A percentile compares a stretch with the other conserved stretches of the same genome.
Evolutionary conservation across 2,888 invertebrate species (phyloP).

Genomic region (Aspidiotus destructor): DNA sequence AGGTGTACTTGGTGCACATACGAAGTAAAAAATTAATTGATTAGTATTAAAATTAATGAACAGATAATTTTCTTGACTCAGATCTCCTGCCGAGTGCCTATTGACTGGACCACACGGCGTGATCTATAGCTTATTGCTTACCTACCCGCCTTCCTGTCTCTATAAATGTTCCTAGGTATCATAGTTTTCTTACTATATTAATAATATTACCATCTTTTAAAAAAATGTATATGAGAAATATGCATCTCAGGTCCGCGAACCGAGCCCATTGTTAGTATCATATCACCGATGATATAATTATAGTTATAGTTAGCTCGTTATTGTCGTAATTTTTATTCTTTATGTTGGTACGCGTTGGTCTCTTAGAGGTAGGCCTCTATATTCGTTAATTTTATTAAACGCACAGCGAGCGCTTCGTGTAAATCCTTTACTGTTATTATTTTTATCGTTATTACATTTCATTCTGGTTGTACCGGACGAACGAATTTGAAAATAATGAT

Average conservation of each 20-base stretch:
- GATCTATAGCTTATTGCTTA: constrained; percentile 32
- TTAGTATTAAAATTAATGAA: constrained; percentile 30
- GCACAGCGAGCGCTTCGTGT: constrained; percentile 1
- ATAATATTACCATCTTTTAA: constrained; percentile 16
- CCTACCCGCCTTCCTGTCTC: constrained; percentile 18
- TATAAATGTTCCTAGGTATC: background rate
- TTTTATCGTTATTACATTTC: background rate
- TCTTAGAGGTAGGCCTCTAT: background rate
- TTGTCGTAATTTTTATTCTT: constrained; percentile 9
- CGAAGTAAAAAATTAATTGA: constrained; percentile 27
- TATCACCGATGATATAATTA: constrained; percentile 15
- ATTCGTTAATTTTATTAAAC: constrained; percentile 6
- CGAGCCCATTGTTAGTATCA: constrained; percentile 13
- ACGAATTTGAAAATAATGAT: background rate
- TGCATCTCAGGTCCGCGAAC: constrained; percentile 6
- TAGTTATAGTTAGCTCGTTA: constrained; percentile 9
- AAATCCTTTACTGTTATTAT: background rate
- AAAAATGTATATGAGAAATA: background rate
- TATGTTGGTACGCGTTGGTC: background rate
- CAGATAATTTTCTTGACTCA: constrained; percentile 24
- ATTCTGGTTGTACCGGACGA: background rate
- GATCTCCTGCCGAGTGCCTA: constrained; percentile 27
- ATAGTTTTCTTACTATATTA: background rate
- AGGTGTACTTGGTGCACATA: constrained; percentile 8
- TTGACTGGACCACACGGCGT: constrained; percentile 33